Percentiles rank a stretch among this genome's conserved stretches.
These are phyloP conservation scores for Leptopilina boulardi DNA, from an alignment of 1,140 invertebrate genomes.

Conservation along the genomic window DNA sequence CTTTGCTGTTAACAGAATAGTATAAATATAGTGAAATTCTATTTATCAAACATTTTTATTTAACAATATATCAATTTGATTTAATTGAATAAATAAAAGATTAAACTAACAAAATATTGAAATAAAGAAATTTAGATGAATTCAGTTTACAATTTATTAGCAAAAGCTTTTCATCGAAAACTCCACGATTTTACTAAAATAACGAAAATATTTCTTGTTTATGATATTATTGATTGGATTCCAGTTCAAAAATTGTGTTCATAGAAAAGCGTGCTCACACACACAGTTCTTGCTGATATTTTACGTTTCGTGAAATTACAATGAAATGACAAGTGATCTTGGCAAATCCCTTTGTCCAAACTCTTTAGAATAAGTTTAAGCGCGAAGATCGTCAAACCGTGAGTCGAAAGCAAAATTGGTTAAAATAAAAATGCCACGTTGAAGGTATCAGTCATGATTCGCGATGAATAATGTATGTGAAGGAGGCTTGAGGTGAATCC, in stretches of 20 bases:
- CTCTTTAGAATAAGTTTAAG: slow-evolving; percentile 44
- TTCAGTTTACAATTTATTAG: too few species aligned
- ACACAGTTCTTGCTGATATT: background rate
- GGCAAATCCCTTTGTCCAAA: background rate
- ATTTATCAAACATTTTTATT: too few species aligned
- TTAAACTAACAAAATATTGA: too few species aligned
- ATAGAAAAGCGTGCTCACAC: background rate
- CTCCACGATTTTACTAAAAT: too few species aligned
- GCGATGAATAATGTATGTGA: slow-evolving; percentile 72
- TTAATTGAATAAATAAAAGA: too few species aligned
- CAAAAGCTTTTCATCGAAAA: too few species aligned
- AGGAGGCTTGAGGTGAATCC: slow-evolving; percentile 53
- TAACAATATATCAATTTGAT: too few species aligned
- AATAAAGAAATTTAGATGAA: too few species aligned
- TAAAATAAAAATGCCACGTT: slow-evolving; percentile 68
- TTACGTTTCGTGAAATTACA: background rate
- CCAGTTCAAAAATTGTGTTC: background rate
- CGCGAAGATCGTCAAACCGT: slow-evolving; percentile 48
- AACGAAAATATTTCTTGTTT: background rate
- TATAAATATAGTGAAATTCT: too few species aligned
- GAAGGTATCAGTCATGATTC: slow-evolving; percentile 69
- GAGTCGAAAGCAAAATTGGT: slow-evolving; percentile 57
- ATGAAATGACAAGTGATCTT: slow-evolving; percentile 48
- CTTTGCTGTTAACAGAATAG: too few species aligned
- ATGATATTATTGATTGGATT: background rate